Conservation (phyloP, 2,113 vertebrate genomes). For the Canis aureus region DNA sequence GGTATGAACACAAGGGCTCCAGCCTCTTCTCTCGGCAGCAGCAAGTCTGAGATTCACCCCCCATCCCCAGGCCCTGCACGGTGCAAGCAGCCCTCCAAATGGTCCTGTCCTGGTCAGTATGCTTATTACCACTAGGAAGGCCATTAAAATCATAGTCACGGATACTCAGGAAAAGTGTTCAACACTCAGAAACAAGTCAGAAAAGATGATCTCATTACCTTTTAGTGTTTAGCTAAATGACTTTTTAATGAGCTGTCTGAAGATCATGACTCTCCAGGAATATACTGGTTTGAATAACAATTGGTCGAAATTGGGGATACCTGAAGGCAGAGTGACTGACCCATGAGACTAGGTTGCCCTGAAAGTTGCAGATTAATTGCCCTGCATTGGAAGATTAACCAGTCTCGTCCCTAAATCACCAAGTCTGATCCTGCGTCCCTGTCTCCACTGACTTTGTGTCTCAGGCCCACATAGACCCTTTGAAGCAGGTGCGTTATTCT, state of each 20-base stretch:
- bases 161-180: background rate
- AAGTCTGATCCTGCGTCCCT: background rate
- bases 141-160: background rate
- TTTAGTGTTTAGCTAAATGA: background rate
- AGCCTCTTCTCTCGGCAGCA: background rate
- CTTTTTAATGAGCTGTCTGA: slow-evolving; percentile 18
- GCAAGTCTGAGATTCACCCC: background rate
- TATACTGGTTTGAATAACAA: background rate
- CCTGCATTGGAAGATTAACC: background rate
- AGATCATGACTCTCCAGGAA: background rate
- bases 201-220: background rate
- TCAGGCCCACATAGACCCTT: background rate
- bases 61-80: fast-evolving
- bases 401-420: background rate
- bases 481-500: background rate
- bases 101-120: background rate
- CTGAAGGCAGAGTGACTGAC: background rate
- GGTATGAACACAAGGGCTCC: too few species aligned
- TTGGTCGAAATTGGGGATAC: background rate
- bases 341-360: background rate
- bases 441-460: fast-evolving
- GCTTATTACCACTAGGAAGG: background rate
- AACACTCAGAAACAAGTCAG: background rate
- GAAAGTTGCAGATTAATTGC: background rate
- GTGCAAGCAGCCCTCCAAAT: background rate